Conservation (phyloP, 2,797 vertebrate genomes). For the Pangasius macronema region DNA sequence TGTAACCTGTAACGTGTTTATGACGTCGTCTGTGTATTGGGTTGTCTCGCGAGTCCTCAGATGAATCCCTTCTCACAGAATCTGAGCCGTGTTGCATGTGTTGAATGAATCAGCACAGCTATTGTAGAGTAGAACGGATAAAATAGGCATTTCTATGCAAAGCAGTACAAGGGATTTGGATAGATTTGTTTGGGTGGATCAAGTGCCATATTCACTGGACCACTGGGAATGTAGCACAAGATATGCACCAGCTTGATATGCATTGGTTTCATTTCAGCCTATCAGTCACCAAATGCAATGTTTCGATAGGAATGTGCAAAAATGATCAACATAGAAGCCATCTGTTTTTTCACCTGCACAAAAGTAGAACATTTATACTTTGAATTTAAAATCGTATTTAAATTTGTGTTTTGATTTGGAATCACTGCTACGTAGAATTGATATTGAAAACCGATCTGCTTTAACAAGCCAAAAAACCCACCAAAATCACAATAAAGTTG, state of each 20-base stretch:
- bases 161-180: slow-evolving; percentile 28
- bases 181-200: slow-evolving; percentile 31
- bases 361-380: background rate
- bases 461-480: background rate
- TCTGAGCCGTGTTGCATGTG: background rate
- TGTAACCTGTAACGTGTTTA: background rate
- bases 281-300: background rate
- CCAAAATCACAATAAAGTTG: background rate
- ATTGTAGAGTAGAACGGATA: background rate
- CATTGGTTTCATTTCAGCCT: background rate
- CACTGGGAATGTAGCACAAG: background rate
- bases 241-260: background rate
- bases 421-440: background rate
- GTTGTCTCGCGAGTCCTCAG: slow-evolving; percentile 21
- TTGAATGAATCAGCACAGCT: slow-evolving; percentile 13
- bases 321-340: background rate
- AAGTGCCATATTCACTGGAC: background rate
- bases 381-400: background rate
- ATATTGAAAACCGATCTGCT: background rate
- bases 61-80: background rate
- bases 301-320: background rate
- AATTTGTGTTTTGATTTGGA: background rate
- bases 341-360: background rate
- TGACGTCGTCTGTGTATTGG: background rate
- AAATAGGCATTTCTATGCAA: slow-evolving; percentile 34